Evolutionary conservation across 53 echinoderm and acorn worm species (phyloP).

Genomic region (Apostichopus leukothele): DNA sequence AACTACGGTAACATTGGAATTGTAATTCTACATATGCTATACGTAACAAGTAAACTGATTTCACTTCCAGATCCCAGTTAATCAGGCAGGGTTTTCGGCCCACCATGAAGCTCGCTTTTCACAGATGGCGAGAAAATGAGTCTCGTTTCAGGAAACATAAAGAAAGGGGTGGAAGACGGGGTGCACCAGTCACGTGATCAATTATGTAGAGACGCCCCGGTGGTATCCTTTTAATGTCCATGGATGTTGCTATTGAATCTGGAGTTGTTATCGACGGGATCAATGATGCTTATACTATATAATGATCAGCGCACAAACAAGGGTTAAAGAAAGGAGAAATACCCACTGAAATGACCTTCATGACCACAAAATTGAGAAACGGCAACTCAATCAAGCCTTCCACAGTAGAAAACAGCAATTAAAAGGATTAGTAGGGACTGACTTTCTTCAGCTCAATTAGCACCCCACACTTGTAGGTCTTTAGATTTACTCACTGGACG

Average conservation of each 20-base stretch:
- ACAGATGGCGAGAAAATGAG: not conserved
- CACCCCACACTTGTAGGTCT: not conserved
- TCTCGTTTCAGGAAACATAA: not conserved
- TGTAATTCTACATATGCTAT: too few species aligned
- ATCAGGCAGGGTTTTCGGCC: not conserved
- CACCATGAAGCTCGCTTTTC: not conserved
- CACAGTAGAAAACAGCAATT: not conserved
- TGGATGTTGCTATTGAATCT: not conserved
- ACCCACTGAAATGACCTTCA: not conserved
- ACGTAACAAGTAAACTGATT: too few species aligned
- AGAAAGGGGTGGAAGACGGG: too few species aligned
- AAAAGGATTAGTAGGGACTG: not conserved
- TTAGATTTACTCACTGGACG: not conserved
- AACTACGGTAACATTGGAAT: too few species aligned
- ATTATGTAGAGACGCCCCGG: not conserved
- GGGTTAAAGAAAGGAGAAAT: not conserved
- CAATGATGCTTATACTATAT: not conserved
- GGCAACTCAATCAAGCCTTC: not conserved
- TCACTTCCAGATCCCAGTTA: too few species aligned
- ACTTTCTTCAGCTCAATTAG: slow-evolving; percentile 13
- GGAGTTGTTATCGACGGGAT: not conserved
- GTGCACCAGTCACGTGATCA: not conserved
- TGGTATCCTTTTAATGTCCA: not conserved
- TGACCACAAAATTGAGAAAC: not conserved
- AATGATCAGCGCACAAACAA: not conserved